These are phyloP conservation scores for Chionodraco myersi DNA, from an alignment of 2,113 vertebrate genomes.

Conservation along the genomic window DNA sequence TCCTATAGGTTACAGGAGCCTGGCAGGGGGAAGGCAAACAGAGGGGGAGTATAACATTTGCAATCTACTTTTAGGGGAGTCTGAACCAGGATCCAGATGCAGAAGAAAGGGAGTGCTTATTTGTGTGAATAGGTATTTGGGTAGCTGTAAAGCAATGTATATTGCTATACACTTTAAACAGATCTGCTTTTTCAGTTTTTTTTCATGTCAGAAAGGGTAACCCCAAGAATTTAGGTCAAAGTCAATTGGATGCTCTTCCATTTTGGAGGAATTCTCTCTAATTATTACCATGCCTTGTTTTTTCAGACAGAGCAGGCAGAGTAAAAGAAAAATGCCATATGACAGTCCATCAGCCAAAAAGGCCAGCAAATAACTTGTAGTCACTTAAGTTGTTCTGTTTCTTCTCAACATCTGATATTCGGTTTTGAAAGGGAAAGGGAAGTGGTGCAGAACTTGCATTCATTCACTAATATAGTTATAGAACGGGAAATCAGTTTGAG, in stretches of 20 bases:
- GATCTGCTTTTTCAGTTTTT: not conserved
- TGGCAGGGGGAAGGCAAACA: not conserved
- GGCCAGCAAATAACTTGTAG: not conserved
- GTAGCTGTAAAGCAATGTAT: conserved; percentile 5
- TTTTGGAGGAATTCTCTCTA: not conserved
- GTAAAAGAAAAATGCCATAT: not conserved
- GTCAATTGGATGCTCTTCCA: not conserved
- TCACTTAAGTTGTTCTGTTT: not conserved
- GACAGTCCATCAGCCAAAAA: not conserved
- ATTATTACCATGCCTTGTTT: not conserved
- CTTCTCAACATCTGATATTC: not conserved
- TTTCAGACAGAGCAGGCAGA: too few species aligned
- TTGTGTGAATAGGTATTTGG: conserved; percentile 10
- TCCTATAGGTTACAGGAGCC: conserved; percentile 61
- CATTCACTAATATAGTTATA: too few species aligned
- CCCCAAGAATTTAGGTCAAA: not conserved
- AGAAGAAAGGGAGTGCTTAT: not conserved
- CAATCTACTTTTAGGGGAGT: conserved; percentile 50
- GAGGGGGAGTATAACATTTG: conserved; percentile 18
- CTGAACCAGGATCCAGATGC: conserved; percentile 54
- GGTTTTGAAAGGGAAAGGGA: not conserved
- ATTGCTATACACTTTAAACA: conserved; percentile 17
- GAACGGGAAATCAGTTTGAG: conserved; percentile 20
- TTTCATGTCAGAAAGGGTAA: not conserved
- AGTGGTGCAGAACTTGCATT: not conserved